Conservation (phyloP, 2,888 invertebrate species). For the Cantharis lateralis region DNA sequence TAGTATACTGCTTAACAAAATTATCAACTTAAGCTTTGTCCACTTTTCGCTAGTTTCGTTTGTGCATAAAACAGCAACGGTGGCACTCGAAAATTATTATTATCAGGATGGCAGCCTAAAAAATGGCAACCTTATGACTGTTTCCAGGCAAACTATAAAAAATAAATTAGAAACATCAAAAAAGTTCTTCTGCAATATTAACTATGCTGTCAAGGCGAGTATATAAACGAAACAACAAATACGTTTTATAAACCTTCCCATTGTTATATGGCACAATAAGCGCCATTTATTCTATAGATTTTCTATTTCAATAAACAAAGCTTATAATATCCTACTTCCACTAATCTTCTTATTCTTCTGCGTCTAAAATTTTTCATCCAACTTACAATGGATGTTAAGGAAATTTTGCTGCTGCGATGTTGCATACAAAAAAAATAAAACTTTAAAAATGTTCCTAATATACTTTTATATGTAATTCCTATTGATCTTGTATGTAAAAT, state of each 20-base stretch:
- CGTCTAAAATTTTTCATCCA: neutral
- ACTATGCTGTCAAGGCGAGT: neutral
- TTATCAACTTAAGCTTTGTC: neutral
- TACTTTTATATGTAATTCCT: neutral
- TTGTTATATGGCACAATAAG: constrained; percentile 1
- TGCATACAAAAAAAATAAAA: neutral
- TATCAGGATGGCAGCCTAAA: neutral
- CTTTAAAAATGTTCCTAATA: neutral
- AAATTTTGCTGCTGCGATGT: neutral
- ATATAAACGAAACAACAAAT: constrained; percentile 1
- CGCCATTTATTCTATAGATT: neutral
- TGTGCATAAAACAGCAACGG: neutral
- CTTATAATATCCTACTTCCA: neutral
- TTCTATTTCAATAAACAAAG: constrained; percentile 4
- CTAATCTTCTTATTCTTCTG: neutral
- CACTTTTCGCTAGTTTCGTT: neutral
- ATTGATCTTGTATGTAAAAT: neutral
- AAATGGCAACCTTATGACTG: neutral
- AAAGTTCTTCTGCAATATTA: neutral
- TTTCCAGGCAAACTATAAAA: neutral
- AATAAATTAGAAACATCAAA: neutral
- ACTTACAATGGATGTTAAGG: neutral
- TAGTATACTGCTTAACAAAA: neutral
- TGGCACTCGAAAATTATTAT: too few species aligned
- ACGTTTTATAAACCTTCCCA: neutral